A percentile compares a stretch with the other conserved stretches of the same genome.
Conservation (phyloP, 2,888 invertebrate species). For the Quadroppia sp. region DNA sequence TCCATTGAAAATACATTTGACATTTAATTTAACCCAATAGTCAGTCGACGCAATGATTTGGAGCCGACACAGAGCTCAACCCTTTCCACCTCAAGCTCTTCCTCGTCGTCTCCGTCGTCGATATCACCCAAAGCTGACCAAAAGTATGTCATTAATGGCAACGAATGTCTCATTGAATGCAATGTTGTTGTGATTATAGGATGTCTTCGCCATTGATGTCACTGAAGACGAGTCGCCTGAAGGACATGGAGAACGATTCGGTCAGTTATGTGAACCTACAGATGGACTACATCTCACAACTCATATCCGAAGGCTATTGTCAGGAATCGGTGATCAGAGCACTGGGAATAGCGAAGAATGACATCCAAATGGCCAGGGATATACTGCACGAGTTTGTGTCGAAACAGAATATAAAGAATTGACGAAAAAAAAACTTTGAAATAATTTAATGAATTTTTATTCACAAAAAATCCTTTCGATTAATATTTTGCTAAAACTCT, state of each 20-base stretch:
- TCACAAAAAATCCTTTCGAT: too few relatives aligned
- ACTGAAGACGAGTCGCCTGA: constrained; percentile 45
- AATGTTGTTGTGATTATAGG: constrained; percentile 4
- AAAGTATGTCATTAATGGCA: background rate
- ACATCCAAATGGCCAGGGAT: constrained; percentile 92
- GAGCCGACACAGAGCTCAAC: constrained; percentile 5
- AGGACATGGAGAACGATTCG: constrained; percentile 49
- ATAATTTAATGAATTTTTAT: too few relatives aligned
- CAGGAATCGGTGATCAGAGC: constrained; percentile 86
- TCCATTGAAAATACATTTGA: background rate
- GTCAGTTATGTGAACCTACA: constrained; percentile 75
- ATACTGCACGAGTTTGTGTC: constrained; percentile 84
- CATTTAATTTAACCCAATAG: background rate
- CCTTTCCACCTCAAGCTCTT: constrained; percentile 11
- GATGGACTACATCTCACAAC: constrained; percentile 79
- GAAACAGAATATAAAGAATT: constrained; percentile 53
- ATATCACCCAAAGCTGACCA: constrained; percentile 21
- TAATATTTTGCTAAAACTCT: too few relatives aligned
- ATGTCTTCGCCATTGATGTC: constrained; percentile 42
- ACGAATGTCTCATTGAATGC: background rate
- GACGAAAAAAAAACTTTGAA: too few relatives aligned
- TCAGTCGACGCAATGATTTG: background rate
- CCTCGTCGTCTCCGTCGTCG: constrained; percentile 18
- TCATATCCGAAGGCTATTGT: constrained; percentile 84
- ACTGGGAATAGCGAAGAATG: constrained; percentile 84